Evolutionary conservation across 2,888 invertebrate genomes (phyloP).

Genomic region (Nomada fabriciana): DNA sequence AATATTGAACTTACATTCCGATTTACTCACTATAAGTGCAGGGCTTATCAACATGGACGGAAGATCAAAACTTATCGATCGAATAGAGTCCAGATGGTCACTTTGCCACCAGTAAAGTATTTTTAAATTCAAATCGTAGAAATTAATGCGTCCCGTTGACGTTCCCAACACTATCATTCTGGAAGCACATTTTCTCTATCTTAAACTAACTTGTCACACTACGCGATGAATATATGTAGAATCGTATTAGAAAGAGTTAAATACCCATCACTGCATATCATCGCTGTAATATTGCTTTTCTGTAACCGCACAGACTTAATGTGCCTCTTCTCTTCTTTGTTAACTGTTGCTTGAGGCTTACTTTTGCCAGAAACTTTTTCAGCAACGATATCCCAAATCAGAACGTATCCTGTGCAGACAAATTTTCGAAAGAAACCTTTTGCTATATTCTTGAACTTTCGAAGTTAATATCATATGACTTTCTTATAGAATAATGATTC

Average conservation of each 20-base stretch:
- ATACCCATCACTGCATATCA: conserved; percentile 71
- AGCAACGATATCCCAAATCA: conserved; percentile 69
- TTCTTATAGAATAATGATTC: not conserved
- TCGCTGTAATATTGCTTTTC: conserved; percentile 68
- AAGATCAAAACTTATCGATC: conserved; percentile 86
- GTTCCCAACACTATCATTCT: conserved; percentile 87
- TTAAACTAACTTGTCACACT: too few species aligned
- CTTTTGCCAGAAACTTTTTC: not conserved
- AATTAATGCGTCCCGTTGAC: conserved; percentile 85
- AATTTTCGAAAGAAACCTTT: not conserved
- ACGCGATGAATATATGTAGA: not conserved
- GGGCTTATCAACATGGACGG: conserved; percentile 53
- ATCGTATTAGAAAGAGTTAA: not conserved
- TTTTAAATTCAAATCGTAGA: conserved; percentile 87
- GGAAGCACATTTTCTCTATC: not conserved
- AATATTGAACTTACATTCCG: conserved; percentile 43
- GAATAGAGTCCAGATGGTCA: conserved; percentile 85
- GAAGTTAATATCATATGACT: not conserved
- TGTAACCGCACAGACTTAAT: conserved; percentile 71
- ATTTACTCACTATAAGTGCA: conserved; percentile 11
- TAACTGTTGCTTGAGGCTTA: not conserved
- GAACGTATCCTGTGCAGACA: conserved; percentile 65
- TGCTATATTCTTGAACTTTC: not conserved
- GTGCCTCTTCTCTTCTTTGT: conserved; percentile 53
- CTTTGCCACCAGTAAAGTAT: conserved; percentile 87